These are phyloP conservation scores for Chalcosyrphus nemorum DNA, from an alignment of 2,888 invertebrate genomes.

Conservation along the genomic window DNA sequence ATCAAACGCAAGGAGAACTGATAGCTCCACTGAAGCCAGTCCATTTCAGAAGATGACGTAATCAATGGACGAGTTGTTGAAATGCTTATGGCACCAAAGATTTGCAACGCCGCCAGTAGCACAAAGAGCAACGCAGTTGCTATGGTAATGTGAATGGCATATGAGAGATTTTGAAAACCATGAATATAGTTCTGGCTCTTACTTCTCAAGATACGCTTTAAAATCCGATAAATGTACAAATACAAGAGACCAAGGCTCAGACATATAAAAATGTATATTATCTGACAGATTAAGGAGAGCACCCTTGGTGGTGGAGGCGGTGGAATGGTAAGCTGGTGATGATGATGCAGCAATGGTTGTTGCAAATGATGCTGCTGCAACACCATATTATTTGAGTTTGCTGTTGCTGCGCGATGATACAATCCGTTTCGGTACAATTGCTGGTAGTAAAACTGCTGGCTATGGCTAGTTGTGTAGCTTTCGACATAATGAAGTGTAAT, in stretches of 20 bases:
- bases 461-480: slow-evolving; percentile 82
- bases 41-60: slow-evolving; percentile 84
- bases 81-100: slow-evolving; percentile 90
- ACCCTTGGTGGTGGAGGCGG: slow-evolving; percentile 82
- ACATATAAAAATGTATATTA: slow-evolving; percentile 93
- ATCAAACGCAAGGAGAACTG: slow-evolving; percentile 92
- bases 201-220: slow-evolving; percentile 88
- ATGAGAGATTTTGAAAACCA: slow-evolving; percentile 90
- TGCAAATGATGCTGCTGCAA: slow-evolving; percentile 76
- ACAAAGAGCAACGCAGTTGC: slow-evolving; percentile 93
- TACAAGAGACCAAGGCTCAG: slow-evolving; percentile 92
- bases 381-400: slow-evolving; percentile 74
- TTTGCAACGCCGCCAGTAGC: slow-evolving; percentile 90
- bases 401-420: slow-evolving; percentile 70
- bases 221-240: slow-evolving; percentile 90
- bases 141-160: slow-evolving; percentile 94
- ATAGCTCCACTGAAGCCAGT: slow-evolving; percentile 96
- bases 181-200: slow-evolving; percentile 91
- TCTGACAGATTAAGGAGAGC: slow-evolving; percentile 90
- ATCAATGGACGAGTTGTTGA: slow-evolving; percentile 80
- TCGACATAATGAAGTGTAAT: slow-evolving; percentile 91
- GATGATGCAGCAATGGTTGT: slow-evolving; percentile 70
- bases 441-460: slow-evolving; percentile 78
- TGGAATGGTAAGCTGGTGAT: slow-evolving; percentile 74
- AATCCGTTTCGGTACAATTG: slow-evolving; percentile 76